phyloP scores from a whole-genome alignment of 2,888 invertebrate genomes.

The Microchrysa polita region DNA sequence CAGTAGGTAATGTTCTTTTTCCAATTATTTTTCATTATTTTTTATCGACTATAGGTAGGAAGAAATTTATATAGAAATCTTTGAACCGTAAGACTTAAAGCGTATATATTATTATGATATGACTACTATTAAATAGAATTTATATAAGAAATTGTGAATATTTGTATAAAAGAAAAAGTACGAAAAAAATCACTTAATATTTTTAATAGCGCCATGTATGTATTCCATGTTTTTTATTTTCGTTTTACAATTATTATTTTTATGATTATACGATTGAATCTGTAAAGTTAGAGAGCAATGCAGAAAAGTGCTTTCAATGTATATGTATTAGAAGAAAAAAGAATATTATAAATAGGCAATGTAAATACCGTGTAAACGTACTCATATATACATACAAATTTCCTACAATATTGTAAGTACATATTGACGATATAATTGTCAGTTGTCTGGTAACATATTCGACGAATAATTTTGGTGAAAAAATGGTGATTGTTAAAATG shows the following conservation, averaged over 20 bases:
- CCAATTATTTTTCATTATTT: conserved; percentile 27
- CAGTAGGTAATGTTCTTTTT: background rate
- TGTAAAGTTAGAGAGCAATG: background rate
- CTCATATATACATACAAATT: too few relatives aligned
- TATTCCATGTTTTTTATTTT: background rate
- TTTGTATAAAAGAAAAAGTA: background rate
- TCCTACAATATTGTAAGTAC: too few relatives aligned
- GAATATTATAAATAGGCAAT: too few relatives aligned
- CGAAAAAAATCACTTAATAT: background rate
- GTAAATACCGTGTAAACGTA: too few relatives aligned
- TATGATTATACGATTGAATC: background rate
- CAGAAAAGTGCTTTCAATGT: conserved; percentile 13
- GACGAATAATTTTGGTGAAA: too few relatives aligned
- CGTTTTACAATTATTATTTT: background rate
- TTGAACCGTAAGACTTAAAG: conserved; percentile 34
- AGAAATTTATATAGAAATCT: conserved; percentile 24
- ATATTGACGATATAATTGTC: too few relatives aligned
- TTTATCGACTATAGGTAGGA: conserved; percentile 37
- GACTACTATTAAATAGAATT: conserved; percentile 44
- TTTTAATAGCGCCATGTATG: background rate
- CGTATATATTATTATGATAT: conserved; percentile 40
- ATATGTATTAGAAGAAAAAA: background rate
- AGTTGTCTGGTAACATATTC: too few relatives aligned
- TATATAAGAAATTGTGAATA: background rate
- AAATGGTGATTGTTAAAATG: too few relatives aligned